Base-by-base conservation (phyloP, 2,113 vertebrate species). In the Lycaon pictus region DNA sequence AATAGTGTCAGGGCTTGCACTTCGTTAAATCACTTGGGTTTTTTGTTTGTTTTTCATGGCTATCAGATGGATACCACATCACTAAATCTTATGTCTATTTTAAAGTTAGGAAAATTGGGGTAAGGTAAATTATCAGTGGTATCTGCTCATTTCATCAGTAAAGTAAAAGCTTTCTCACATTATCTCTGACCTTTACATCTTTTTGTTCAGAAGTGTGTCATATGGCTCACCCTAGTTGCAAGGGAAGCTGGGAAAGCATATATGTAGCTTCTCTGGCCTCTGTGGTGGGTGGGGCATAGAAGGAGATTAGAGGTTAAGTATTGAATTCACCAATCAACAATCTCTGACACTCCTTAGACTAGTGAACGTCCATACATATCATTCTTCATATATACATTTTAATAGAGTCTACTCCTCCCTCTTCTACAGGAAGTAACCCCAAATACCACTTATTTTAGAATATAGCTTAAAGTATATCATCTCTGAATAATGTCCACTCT, bases 201-300 rank as follows among this genome's bases (percentile, higher is more conserved):
- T 74, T 74, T 65, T 60, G 13, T 88, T 90, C 17, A 58, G 48
- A 88, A 79, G 15, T 16, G 4, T 71, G 65, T 74, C 56, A 65
- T 72, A 27, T 69, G 58, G 27, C 22, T 93, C 15, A 19, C 19
- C 2, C 13, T 62, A n/a, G 12, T 69, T 89, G 22, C 9, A 65
- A n/a, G 11, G 35, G 23, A 74, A 92, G 22, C 29, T 88, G 19
- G 19, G 11, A 65, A 23, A 55, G 7, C 2, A 13, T 3, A 2
- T 17, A n/a, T 74, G 89, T 87, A 91, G 32, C 22, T 71, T 96
- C 95, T 81, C 22, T 87, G 65, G 19, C 6, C 19, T 93, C 43
- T 60, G 3, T 2, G 11, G 55, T 92, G 3, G 62, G 12, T 65
- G 12, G 62, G 5, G 4, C 60, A 93, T 77, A 25, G 6, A 80